These are phyloP conservation scores for Trigoniulus corallinus DNA, from an alignment of 1,140 invertebrate species.

Conservation along the genomic window DNA sequence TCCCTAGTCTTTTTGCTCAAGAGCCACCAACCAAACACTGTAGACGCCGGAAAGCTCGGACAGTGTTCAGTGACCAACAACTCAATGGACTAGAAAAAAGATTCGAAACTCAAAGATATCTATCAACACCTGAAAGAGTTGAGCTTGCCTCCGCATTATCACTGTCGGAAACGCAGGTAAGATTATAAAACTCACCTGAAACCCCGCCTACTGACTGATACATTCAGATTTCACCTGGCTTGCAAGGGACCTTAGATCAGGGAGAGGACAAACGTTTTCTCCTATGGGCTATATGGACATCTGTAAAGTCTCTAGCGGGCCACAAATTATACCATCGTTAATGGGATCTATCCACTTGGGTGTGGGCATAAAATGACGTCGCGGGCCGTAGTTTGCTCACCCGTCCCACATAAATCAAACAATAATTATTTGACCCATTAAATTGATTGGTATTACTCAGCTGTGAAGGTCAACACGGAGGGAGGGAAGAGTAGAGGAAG, in stretches of 20 bases:
- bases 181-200: no score
- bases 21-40: conserved; percentile 63
- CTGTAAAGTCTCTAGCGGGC: no score
- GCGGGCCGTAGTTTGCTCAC: no score
- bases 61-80: conserved; percentile 95
- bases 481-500: no score
- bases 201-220: neutral
- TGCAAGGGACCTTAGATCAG: no score
- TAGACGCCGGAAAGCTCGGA: conserved; percentile 78
- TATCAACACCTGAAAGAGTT: conserved; percentile 90
- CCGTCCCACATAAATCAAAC: neutral
- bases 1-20: conserved; percentile 46
- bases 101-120: conserved; percentile 88
- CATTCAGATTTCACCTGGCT: neutral
- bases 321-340: no score
- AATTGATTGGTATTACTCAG: no score
- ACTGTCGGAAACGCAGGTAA: conserved; percentile 85
- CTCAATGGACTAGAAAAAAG: conserved; percentile 84
- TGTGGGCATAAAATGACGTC: no score
- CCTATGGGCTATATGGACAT: no score
- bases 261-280: no score
- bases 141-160: conserved; percentile 81
- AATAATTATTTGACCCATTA: neutral
- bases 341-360: no score
- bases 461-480: no score